Conservation (phyloP, 2,113 vertebrate species). For the Meles meles region DNA sequence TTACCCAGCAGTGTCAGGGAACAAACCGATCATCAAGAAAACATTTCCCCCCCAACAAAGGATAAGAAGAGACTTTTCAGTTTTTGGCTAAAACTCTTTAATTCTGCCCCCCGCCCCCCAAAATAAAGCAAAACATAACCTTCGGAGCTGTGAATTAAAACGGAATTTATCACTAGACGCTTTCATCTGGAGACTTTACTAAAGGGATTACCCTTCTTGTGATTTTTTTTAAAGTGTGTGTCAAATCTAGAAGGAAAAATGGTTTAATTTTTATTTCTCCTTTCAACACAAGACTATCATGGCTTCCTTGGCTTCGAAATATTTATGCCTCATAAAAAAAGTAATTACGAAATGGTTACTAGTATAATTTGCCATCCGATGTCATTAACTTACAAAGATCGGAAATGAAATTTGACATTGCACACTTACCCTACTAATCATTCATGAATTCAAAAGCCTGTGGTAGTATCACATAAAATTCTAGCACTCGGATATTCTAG, state of each 20-base stretch:
- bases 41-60: not conserved
- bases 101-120: not conserved
- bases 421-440: slow-evolving; percentile 29
- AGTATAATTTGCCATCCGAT: not conserved
- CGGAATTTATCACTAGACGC: not conserved
- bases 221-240: not conserved
- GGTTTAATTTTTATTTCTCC: not conserved
- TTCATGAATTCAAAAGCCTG: not conserved
- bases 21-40: not conserved
- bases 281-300: not conserved
- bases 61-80: not conserved
- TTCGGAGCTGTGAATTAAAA: not conserved
- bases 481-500: not conserved
- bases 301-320: not conserved
- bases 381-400: slow-evolving; percentile 26
- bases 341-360: slow-evolving; percentile 25
- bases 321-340: slow-evolving; percentile 36
- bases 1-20: not conserved
- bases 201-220: not conserved
- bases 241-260: not conserved
- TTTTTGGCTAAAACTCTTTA: not conserved
- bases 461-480: not conserved
- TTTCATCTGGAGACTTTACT: not conserved
- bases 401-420: slow-evolving; percentile 40
- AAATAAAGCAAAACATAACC: not conserved